A percentile compares a stretch with the other conserved stretches of the same genome.
These are phyloP conservation scores for Tenebrio molitor DNA, from an alignment of 1,140 invertebrate species.

Conservation along the genomic window DNA sequence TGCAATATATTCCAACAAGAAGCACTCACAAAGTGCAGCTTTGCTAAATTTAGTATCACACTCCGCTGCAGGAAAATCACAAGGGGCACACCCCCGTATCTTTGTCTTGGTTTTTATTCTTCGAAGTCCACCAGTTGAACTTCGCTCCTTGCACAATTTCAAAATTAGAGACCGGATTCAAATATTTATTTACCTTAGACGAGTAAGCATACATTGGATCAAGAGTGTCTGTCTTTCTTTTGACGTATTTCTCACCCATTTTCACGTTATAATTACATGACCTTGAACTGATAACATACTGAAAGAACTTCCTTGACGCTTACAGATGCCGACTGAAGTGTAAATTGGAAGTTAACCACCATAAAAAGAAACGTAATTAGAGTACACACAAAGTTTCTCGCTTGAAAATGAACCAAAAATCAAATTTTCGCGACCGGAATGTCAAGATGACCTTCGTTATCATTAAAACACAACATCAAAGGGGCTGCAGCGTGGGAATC, in stretches of 20 bases:
- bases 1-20: too few relatives aligned
- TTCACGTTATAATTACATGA: neutral
- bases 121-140: too few relatives aligned
- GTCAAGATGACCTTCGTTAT: conserved; percentile 11
- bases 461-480: conserved; percentile 21
- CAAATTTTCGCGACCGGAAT: neutral
- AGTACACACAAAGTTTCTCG: neutral
- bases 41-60: too few relatives aligned
- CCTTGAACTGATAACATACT: neutral
- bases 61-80: too few relatives aligned
- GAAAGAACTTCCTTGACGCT: too few relatives aligned
- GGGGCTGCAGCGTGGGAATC: conserved; percentile 10
- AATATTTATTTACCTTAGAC: neutral
- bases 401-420: conserved; percentile 10
- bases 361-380: neutral
- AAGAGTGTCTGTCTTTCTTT: neutral
- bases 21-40: too few relatives aligned
- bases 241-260: neutral
- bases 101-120: too few relatives aligned
- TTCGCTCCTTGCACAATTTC: too few relatives aligned
- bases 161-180: neutral
- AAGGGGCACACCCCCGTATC: too few relatives aligned
- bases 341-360: neutral
- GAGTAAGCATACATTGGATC: neutral
- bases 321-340: too few relatives aligned